Evolutionary conservation across 2,113 vertebrate genomes (phyloP).

Genomic region (Oriolus oriolus): DNA sequence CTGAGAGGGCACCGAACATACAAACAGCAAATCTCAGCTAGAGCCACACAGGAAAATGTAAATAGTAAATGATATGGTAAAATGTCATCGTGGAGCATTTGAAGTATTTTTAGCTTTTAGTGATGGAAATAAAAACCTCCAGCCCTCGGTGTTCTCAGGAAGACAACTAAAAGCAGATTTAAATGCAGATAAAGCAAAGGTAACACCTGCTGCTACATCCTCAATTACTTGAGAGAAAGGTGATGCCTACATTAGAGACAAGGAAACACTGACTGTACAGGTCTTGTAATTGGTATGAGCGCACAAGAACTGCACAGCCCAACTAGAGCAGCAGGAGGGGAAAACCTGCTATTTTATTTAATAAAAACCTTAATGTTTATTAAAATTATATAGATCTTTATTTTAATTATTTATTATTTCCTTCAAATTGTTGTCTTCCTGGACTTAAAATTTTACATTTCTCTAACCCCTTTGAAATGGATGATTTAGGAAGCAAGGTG

Average conservation of each 20-base stretch:
- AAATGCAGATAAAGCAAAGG: constrained; percentile 1
- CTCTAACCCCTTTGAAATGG: background rate
- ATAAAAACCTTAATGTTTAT: background rate
- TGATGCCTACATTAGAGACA: background rate
- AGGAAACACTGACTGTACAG: background rate
- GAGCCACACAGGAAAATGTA: background rate
- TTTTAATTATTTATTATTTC: background rate
- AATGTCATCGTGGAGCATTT: constrained; percentile 9
- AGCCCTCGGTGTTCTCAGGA: background rate
- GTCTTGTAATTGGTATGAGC: background rate
- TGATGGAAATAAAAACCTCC: background rate
- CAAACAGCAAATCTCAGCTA: background rate
- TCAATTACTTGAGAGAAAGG: background rate
- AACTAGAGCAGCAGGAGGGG: background rate
- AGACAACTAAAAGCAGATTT: constrained; percentile 18
- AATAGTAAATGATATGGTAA: constrained; percentile 7
- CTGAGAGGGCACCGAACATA: background rate
- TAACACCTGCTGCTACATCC: constrained; percentile 22
- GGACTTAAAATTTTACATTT: background rate
- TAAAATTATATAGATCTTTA: background rate
- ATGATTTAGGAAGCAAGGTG: background rate
- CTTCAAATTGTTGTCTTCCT: constrained; percentile 7
- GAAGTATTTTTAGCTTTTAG: constrained; percentile 17
- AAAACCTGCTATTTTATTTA: background rate
- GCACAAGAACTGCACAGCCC: background rate